phyloP scores from a whole-genome alignment of 2,797 vertebrate genomes.

The Cephalopachus bancanus region DNA sequence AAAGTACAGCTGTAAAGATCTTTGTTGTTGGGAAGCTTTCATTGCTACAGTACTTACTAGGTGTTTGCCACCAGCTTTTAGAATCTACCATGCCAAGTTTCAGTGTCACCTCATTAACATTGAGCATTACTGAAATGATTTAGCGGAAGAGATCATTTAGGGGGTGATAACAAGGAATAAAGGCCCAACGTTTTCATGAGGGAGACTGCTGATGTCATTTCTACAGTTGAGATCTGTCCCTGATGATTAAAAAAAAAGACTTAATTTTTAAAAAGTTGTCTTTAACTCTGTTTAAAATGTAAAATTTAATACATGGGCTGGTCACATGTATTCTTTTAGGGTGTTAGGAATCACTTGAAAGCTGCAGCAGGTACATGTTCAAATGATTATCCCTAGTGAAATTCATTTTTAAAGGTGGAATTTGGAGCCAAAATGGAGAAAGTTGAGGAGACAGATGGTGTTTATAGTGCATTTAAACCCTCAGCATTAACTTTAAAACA shows the following conservation, averaged over 20 bases:
- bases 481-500: conserved; percentile 59
- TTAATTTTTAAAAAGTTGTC: not conserved
- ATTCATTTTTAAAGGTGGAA: not conserved
- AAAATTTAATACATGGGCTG: not conserved
- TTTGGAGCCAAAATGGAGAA: not conserved
- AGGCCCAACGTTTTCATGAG: not conserved
- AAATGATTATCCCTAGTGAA: conserved; percentile 68
- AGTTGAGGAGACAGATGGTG: conserved; percentile 66
- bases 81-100: conserved; percentile 30
- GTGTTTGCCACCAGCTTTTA: conserved; percentile 58
- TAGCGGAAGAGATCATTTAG: not conserved
- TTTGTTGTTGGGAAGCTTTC: conserved; percentile 10
- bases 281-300: conserved; percentile 53
- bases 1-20: conserved; percentile 52
- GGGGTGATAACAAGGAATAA: not conserved
- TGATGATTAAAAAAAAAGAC: not conserved
- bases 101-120: not conserved
- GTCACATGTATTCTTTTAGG: conserved; percentile 32
- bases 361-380: conserved; percentile 55
- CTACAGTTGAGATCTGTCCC: not conserved
- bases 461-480: conserved; percentile 44
- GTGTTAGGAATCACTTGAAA: conserved; percentile 67
- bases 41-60: not conserved
- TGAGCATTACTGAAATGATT: not conserved
- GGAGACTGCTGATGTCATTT: not conserved